Evolutionary conservation across 2,888 invertebrate species (phyloP).

Genomic region (Drosophila engyochracea): DNA sequence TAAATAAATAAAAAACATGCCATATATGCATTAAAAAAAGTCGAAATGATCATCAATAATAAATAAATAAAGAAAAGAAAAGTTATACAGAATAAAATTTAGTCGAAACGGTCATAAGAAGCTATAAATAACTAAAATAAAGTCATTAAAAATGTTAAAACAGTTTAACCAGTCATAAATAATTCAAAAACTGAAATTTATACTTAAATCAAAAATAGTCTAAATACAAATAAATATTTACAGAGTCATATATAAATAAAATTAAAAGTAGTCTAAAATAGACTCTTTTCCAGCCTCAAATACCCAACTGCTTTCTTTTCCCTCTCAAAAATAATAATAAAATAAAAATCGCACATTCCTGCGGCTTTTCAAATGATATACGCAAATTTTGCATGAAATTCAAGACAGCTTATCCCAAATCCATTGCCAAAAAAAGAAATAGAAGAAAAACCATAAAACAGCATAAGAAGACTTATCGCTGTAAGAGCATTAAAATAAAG

Average conservation of each 20-base stretch:
- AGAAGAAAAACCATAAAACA: constrained; percentile 9
- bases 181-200: no score
- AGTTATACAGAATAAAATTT: neutral
- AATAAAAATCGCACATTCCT: neutral
- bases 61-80: neutral
- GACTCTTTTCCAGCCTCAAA: neutral
- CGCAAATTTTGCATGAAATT: neutral
- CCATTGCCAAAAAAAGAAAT: neutral
- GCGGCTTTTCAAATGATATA: neutral
- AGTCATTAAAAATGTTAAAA: neutral
- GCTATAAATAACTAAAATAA: no score
- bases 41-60: neutral
- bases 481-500: constrained; percentile 31
- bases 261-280: neutral
- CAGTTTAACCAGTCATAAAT: no score
- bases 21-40: neutral
- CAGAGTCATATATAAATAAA: neutral
- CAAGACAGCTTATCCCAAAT: constrained; percentile 4
- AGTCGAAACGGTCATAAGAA: no score
- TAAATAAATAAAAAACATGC: neutral
- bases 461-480: constrained; percentile 30
- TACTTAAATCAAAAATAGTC: neutral
- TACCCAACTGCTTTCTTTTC: neutral
- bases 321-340: neutral
- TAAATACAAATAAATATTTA: neutral